Evolutionary conservation across 2,797 vertebrate genomes (phyloP).

Genomic region (Amblyopsis hoosieri): DNA sequence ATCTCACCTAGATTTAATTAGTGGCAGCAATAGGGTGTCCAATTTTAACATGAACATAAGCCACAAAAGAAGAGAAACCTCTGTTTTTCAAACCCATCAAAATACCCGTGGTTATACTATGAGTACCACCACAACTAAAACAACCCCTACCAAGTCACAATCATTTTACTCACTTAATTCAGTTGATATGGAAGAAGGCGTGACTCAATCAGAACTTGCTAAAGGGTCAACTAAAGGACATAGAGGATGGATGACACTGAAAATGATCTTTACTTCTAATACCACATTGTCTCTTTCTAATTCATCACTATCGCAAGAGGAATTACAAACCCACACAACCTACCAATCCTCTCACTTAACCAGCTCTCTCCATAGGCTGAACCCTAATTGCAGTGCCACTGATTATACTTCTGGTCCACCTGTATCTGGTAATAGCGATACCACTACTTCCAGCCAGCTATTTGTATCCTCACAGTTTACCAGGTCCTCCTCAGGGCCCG

Average conservation of each 20-base stretch:
- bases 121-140: constrained; percentile 5
- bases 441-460: background rate
- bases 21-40: constrained; percentile 38
- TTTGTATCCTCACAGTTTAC: background rate
- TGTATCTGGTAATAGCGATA: too few species aligned
- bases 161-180: constrained; percentile 19
- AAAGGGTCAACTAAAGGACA: constrained; percentile 15
- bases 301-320: background rate
- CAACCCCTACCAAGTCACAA: constrained; percentile 13
- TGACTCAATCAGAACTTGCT: constrained; percentile 25
- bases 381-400: constrained; percentile 7
- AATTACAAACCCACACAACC: too few species aligned
- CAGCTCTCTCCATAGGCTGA: constrained; percentile 5
- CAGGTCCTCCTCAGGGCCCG: constrained; percentile 13
- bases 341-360: too few species aligned
- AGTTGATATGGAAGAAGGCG: constrained; percentile 26
- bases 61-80: constrained; percentile 39
- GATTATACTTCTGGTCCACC: too few species aligned
- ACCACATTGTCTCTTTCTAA: constrained; percentile 19
- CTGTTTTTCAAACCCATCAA: constrained; percentile 43
- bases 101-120: constrained; percentile 17
- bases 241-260: constrained; percentile 10
- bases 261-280: constrained; percentile 19
- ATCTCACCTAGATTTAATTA: constrained; percentile 61
- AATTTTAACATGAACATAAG: constrained; percentile 59